phyloP scores from a whole-genome alignment of 2,888 invertebrate genomes.

The Volucella inanis region DNA sequence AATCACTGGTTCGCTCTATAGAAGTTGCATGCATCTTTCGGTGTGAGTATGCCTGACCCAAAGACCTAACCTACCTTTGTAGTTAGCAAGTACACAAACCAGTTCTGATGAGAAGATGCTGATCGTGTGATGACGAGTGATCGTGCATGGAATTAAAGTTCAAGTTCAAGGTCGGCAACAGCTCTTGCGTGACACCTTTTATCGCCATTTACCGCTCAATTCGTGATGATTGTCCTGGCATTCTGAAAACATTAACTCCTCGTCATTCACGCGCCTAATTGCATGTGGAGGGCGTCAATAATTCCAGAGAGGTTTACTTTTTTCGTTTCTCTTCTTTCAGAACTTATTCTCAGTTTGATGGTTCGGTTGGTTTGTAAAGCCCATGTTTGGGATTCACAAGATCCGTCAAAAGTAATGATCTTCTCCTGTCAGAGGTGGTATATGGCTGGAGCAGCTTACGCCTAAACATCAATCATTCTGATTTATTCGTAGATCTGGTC shows the following conservation, averaged over 20 bases:
- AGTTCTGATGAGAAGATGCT: constrained; percentile 8
- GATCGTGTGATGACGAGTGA: too few species aligned
- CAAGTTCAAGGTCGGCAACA: constrained; percentile 7
- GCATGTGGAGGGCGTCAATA: constrained; percentile 41
- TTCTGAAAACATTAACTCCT: constrained; percentile 26
- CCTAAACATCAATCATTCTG: constrained; percentile 63
- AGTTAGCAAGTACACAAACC: constrained; percentile 1
- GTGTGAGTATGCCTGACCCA: constrained; percentile 23
- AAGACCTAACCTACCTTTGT: neutral
- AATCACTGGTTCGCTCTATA: too few species aligned
- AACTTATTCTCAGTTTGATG: too few species aligned
- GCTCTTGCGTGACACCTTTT: too few species aligned
- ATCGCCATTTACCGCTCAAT: neutral
- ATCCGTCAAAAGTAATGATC: constrained; percentile 33
- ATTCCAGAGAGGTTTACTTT: neutral
- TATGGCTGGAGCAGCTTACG: constrained; percentile 12
- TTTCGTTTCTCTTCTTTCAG: too few species aligned
- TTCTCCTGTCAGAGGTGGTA: constrained; percentile 11
- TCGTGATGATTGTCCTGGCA: constrained; percentile 4
- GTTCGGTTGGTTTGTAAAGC: too few species aligned
- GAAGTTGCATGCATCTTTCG: too few species aligned
- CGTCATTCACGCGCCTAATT: constrained; percentile 47
- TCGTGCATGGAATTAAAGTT: constrained; percentile 17
- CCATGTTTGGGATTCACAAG: neutral
- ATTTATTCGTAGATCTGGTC: constrained; percentile 62